These are phyloP conservation scores for Rhopalosiphum nymphaeae DNA, from an alignment of 2,888 invertebrate genomes.

Conservation along the genomic window DNA sequence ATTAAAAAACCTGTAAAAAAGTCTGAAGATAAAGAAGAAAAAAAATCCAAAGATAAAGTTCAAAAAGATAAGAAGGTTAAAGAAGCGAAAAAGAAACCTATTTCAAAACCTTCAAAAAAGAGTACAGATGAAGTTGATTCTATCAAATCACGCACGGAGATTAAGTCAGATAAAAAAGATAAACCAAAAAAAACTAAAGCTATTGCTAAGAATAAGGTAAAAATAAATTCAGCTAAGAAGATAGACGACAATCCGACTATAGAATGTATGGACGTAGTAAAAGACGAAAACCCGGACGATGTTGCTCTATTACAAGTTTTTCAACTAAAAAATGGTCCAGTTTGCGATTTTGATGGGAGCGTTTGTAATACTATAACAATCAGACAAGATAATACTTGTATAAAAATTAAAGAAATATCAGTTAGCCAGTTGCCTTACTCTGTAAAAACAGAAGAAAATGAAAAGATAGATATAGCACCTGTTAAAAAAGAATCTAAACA, in stretches of 20 bases:
- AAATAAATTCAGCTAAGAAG: constrained; percentile 69
- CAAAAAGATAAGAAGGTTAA: constrained; percentile 68
- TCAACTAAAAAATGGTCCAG: constrained; percentile 55
- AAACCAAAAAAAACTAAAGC: constrained; percentile 66
- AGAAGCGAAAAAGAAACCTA: constrained; percentile 63
- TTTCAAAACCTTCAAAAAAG: constrained; percentile 65
- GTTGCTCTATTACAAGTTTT: constrained; percentile 60
- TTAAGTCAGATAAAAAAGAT: constrained; percentile 64
- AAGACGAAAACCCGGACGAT: constrained; percentile 60
- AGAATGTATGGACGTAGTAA: constrained; percentile 64
- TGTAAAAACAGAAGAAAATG: constrained; percentile 49
- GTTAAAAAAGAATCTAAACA: constrained; percentile 60
- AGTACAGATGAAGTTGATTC: constrained; percentile 64
- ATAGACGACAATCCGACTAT: constrained; percentile 69
- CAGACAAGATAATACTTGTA: constrained; percentile 62
- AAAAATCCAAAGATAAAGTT: constrained; percentile 67
- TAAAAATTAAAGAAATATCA: constrained; percentile 63
- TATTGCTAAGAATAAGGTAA: constrained; percentile 68
- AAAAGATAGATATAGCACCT: constrained; percentile 1
- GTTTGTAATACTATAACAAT: constrained; percentile 60
- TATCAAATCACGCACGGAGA: constrained; percentile 39
- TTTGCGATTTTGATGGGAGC: constrained; percentile 58
- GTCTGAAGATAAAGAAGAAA: constrained; percentile 66
- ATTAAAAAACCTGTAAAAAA: constrained; percentile 66
- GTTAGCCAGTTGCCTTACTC: constrained; percentile 58